phyloP scores from a whole-genome alignment of 2,113 vertebrate species.

The Rhabdornis inornatus region DNA sequence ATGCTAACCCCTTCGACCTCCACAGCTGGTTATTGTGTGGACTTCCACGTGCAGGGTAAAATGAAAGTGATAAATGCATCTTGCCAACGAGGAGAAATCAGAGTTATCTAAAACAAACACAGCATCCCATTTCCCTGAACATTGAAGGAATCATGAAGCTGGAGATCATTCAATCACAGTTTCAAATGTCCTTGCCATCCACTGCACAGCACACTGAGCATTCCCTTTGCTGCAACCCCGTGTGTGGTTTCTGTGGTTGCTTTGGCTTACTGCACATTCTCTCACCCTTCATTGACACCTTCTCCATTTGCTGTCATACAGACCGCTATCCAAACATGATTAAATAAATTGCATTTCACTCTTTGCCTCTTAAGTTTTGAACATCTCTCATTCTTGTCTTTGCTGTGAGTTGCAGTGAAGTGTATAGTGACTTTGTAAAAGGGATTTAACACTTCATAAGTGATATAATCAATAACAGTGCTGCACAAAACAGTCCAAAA shows the following conservation, averaged over 20 bases:
- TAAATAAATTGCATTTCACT: not conserved
- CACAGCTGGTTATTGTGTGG: not conserved
- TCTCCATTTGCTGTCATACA: not conserved
- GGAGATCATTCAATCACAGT: not conserved
- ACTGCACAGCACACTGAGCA: not conserved
- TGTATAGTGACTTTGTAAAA: not conserved
- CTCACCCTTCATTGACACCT: not conserved
- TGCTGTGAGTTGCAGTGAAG: not conserved
- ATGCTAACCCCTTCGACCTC: not conserved
- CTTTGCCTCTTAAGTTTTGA: not conserved
- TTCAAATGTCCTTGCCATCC: not conserved
- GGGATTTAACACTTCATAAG: not conserved
- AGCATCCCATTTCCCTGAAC: not conserved
- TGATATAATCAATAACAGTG: not conserved
- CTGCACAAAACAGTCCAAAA: not conserved
- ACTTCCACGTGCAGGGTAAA: not conserved
- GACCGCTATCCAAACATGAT: not conserved
- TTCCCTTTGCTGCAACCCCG: rapidly evolving
- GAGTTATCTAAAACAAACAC: not conserved
- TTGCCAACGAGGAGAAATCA: not conserved
- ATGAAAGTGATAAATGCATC: not conserved
- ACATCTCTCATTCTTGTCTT: not conserved
- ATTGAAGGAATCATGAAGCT: not conserved
- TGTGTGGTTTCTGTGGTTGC: not conserved
- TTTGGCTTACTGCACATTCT: not conserved